Evolutionary conservation across 2,113 vertebrate genomes (phyloP).

Genomic region (Gorsachius goisagi): DNA sequence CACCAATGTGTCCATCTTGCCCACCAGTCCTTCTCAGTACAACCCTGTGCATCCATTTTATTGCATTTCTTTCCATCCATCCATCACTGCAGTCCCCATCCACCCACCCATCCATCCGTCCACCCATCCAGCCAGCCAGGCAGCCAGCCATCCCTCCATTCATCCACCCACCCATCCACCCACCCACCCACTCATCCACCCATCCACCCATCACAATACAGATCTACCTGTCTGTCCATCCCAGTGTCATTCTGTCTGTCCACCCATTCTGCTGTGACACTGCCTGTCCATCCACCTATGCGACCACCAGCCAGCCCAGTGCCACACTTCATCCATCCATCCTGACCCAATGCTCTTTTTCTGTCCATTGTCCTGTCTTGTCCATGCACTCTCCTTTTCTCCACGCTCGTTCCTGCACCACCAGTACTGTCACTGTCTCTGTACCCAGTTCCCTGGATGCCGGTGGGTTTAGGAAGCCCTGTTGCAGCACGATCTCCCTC

Average conservation of each 20-base stretch:
- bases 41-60: not conserved
- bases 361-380: not conserved
- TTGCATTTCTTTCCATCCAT: not conserved
- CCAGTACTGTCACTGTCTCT: not conserved
- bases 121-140: not conserved
- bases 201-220: too few relatives aligned
- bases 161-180: not conserved
- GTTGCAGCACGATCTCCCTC: not conserved
- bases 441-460: not conserved
- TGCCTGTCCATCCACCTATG: not conserved
- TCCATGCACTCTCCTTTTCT: not conserved
- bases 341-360: not conserved
- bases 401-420: not conserved
- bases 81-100: not conserved
- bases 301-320: not conserved
- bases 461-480: not conserved
- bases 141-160: not conserved
- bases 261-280: not conserved
- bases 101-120: not conserved
- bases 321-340: not conserved
- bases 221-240: not conserved
- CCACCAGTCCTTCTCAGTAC: not conserved
- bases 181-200: too few relatives aligned
- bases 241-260: not conserved
- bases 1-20: not conserved